Percentiles rank a stretch among this genome's conserved stretches.
phyloP scores from a whole-genome alignment of 2,888 invertebrate species.

The Cosmia trapezina region DNA sequence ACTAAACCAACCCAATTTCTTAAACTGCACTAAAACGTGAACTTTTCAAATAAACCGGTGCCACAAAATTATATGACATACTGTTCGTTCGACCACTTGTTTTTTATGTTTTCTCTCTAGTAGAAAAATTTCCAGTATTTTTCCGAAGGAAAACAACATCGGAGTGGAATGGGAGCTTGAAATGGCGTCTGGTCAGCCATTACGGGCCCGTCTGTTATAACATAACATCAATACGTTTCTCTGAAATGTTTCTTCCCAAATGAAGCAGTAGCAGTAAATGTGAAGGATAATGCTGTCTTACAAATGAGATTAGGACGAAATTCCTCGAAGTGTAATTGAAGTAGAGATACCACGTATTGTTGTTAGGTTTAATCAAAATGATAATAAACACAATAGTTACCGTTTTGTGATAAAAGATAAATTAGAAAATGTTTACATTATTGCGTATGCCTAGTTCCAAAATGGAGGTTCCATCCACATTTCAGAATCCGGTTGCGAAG shows the following conservation, averaged over 20 bases:
- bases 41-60: constrained; percentile 52
- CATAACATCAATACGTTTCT: constrained; percentile 63
- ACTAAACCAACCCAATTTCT: constrained; percentile 53
- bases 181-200: constrained; percentile 69
- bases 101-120: constrained; percentile 59
- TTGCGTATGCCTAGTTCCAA: neutral
- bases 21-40: constrained; percentile 53
- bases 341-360: constrained; percentile 5
- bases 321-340: constrained; percentile 21
- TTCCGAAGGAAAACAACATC: constrained; percentile 63
- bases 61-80: constrained; percentile 64
- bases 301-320: constrained; percentile 39
- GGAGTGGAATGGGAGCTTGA: constrained; percentile 50
- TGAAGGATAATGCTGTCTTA: constrained; percentile 35
- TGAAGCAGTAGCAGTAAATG: constrained; percentile 50
- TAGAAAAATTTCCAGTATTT: constrained; percentile 52
- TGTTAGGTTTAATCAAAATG: neutral
- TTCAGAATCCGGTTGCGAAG: neutral
- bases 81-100: constrained; percentile 56
- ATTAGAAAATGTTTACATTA: neutral
- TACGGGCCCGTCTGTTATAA: constrained; percentile 62
- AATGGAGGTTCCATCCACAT: neutral
- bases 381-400: neutral
- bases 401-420: neutral
- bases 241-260: constrained; percentile 52